A percentile compares a stretch with the other conserved stretches of the same genome.
Evolutionary conservation across 2,797 vertebrate genomes (phyloP).

Genomic region (Fundulus diaphanus): DNA sequence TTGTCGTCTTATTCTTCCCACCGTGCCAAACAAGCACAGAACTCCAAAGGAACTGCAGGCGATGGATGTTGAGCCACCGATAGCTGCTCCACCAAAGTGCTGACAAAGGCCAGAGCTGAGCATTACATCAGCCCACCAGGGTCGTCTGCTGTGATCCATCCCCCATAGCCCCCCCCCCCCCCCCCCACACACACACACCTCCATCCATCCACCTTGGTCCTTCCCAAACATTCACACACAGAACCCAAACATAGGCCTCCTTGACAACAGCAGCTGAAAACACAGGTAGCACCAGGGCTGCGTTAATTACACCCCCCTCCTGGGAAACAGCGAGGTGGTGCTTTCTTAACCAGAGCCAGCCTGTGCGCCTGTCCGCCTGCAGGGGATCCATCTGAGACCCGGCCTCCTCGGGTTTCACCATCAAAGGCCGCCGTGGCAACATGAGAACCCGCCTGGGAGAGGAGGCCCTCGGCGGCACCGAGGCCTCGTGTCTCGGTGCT

Average conservation of each 20-base stretch:
- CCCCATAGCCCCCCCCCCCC: conserved; percentile 24
- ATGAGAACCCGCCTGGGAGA: conserved; percentile 74
- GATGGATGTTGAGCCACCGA: conserved; percentile 45
- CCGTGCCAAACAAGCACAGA: no score
- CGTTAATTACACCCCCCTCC: conserved; percentile 83
- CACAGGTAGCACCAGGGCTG: conserved; percentile 78
- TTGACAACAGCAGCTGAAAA: conserved; percentile 75
- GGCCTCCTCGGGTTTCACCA: conserved; percentile 74
- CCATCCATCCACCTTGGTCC: conserved; percentile 43
- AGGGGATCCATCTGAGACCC: conserved; percentile 72
- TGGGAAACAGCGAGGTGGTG: conserved; percentile 79
- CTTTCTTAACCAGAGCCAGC: conserved; percentile 80
- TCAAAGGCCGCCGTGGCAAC: conserved; percentile 73
- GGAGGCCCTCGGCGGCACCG: conserved; percentile 59
- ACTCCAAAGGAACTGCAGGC: conserved; percentile 5
- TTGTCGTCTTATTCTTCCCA: background rate
- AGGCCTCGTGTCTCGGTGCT: conserved; percentile 66
- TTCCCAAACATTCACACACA: conserved; percentile 54
- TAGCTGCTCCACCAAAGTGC: conserved; percentile 29
- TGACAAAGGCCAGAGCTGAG: conserved; percentile 49
- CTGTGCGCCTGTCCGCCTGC: conserved; percentile 71
- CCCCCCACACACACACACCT: conserved; percentile 16
- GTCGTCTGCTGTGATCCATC: conserved; percentile 40
- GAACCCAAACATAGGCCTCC: conserved; percentile 72
- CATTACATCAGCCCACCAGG: conserved; percentile 70